phyloP scores from a whole-genome alignment of 2,888 invertebrate species.

The Cactoblastis cactorum region DNA sequence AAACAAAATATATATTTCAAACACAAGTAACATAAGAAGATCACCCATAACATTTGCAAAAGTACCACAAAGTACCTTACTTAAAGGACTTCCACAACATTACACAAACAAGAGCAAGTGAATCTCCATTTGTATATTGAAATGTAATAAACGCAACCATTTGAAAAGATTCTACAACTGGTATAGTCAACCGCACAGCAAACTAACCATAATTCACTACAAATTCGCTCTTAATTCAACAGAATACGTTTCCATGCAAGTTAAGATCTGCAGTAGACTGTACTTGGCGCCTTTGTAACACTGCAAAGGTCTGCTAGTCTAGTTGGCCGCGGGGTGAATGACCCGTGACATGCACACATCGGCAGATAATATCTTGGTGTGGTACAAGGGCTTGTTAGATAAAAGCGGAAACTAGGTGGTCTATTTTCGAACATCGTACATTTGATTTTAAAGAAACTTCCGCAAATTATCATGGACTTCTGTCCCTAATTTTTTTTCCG shows the following conservation, averaged over 20 bases:
- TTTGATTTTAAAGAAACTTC: too few relatives aligned
- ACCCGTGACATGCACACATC: slow-evolving; percentile 32
- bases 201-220: neutral
- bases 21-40: too few relatives aligned
- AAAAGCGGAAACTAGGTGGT: too few relatives aligned
- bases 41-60: neutral
- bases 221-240: too few relatives aligned
- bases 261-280: too few relatives aligned
- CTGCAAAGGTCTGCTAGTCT: slow-evolving; percentile 14
- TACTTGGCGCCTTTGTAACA: slow-evolving; percentile 1
- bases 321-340: slow-evolving; percentile 36
- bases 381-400: slow-evolving; percentile 19
- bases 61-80: neutral
- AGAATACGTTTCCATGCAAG: too few relatives aligned
- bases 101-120: neutral
- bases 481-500: too few relatives aligned
- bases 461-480: too few relatives aligned
- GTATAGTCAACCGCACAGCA: too few relatives aligned
- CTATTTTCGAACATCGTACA: too few relatives aligned
- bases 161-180: slow-evolving; percentile 1
- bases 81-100: neutral
- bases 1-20: too few relatives aligned
- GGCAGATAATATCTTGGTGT: slow-evolving; percentile 13
- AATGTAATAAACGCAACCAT: neutral
- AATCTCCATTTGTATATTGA: neutral